phyloP scores from a whole-genome alignment of 2,113 vertebrate species.

The Eupsittula cactorum region DNA sequence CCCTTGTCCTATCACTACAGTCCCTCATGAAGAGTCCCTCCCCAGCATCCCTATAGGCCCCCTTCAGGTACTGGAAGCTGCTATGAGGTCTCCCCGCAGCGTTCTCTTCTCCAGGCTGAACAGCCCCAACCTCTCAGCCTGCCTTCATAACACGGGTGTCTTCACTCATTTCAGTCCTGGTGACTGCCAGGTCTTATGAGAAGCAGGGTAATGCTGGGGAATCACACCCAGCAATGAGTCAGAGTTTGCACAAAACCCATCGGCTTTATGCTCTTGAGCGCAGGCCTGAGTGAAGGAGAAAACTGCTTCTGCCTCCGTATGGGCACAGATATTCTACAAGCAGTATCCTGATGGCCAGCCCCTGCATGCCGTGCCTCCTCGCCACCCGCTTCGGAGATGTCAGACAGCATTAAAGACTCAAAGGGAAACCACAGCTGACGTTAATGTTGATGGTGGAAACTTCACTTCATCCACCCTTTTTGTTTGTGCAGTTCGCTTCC shows the following conservation, averaged over 20 bases:
- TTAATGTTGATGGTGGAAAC: background rate
- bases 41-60: background rate
- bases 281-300: background rate
- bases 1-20: background rate
- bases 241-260: background rate
- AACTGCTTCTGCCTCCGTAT: background rate
- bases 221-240: background rate
- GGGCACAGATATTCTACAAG: background rate
- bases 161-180: background rate
- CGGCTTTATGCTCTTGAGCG: background rate
- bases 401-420: background rate
- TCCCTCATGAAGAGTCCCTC: background rate
- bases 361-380: background rate
- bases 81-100: background rate
- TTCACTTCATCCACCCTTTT: conserved; percentile 6
- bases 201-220: background rate
- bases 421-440: background rate
- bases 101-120: background rate
- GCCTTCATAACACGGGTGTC: background rate
- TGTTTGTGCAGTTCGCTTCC: conserved; percentile 31
- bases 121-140: background rate
- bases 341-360: background rate
- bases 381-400: background rate
- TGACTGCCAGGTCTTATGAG: background rate
- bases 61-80: background rate